These are phyloP conservation scores for Chrysopilus asiliformis DNA, from an alignment of 2,888 invertebrate species.

Conservation along the genomic window DNA sequence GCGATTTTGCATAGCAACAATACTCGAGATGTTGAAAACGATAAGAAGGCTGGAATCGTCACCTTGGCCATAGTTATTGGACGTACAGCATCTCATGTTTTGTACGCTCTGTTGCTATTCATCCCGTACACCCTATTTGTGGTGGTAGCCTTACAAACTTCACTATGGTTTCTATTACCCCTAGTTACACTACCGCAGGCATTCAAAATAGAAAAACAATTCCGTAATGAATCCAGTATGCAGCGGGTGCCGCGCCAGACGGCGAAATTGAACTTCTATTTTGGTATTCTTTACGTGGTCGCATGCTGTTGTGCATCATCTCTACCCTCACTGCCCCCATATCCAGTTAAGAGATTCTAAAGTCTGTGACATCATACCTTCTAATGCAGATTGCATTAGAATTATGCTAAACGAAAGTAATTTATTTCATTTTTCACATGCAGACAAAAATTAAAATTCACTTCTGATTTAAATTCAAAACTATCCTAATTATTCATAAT, in stretches of 20 bases:
- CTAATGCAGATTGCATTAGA: no score
- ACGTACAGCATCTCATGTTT: slow-evolving; percentile 75
- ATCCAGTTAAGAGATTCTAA: no score
- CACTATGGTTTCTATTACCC: slow-evolving; percentile 79
- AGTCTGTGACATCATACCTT: no score
- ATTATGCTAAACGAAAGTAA: no score
- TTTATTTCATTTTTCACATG: no score
- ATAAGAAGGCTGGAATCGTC: slow-evolving; percentile 80
- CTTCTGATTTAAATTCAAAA: no score
- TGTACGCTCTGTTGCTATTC: slow-evolving; percentile 81
- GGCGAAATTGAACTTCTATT: slow-evolving; percentile 78
- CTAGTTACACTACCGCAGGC: slow-evolving; percentile 76
- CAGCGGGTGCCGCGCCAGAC: slow-evolving; percentile 75
- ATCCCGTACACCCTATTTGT: slow-evolving; percentile 83
- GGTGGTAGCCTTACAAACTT: slow-evolving; percentile 71
- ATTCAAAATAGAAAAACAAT: slow-evolving; percentile 80
- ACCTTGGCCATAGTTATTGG: slow-evolving; percentile 91
- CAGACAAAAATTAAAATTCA: no score
- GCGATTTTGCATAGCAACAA: slow-evolving; percentile 93
- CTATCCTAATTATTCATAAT: no score
- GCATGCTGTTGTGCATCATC: slow-evolving; percentile 59
- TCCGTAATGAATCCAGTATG: slow-evolving; percentile 65
- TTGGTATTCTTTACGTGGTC: slow-evolving; percentile 79
- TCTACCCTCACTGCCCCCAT: slow-evolving; percentile 41
- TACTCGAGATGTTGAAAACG: slow-evolving; percentile 79